phyloP scores from a whole-genome alignment of 2,888 invertebrate species.

The Daptonema setosum region DNA sequence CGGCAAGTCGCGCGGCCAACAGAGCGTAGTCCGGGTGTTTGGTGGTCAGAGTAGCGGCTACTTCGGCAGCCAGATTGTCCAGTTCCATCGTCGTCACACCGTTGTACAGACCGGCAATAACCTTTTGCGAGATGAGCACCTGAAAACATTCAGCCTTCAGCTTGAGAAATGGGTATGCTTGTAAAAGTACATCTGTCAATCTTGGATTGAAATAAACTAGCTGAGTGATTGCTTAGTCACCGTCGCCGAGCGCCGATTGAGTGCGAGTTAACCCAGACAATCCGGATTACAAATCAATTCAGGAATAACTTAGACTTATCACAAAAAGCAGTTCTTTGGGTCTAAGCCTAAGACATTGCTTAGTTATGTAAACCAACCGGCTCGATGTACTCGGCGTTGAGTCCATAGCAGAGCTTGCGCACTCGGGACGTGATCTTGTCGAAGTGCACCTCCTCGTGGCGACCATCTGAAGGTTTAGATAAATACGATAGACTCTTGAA shows the following conservation, averaged over 20 bases:
- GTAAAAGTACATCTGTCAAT: too few relatives aligned
- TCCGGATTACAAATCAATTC: too few relatives aligned
- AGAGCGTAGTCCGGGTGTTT: slow-evolving; percentile 81
- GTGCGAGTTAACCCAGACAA: too few relatives aligned
- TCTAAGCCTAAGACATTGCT: too few relatives aligned
- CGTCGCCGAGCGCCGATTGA: too few relatives aligned
- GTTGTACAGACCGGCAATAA: slow-evolving; percentile 76
- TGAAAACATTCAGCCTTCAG: slow-evolving; percentile 13
- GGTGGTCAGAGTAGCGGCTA: slow-evolving; percentile 90
- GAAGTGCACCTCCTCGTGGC: slow-evolving; percentile 72
- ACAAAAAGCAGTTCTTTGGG: too few relatives aligned
- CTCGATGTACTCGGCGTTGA: slow-evolving; percentile 27
- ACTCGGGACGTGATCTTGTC: slow-evolving; percentile 95
- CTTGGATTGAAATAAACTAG: too few relatives aligned
- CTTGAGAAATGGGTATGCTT: too few relatives aligned
- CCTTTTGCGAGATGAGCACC: slow-evolving; percentile 41
- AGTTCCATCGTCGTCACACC: slow-evolving; percentile 90
- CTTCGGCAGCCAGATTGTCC: slow-evolving; percentile 92
- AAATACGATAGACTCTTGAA: too few relatives aligned
- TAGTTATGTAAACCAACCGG: not conserved
- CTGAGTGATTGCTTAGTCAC: too few relatives aligned
- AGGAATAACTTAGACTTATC: too few relatives aligned
- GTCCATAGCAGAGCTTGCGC: slow-evolving; percentile 74
- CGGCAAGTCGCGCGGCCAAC: slow-evolving; percentile 54
- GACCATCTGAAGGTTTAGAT: too few relatives aligned